Conservation (phyloP, 2,113 vertebrate genomes). For the Lamprotornis superbus region DNA sequence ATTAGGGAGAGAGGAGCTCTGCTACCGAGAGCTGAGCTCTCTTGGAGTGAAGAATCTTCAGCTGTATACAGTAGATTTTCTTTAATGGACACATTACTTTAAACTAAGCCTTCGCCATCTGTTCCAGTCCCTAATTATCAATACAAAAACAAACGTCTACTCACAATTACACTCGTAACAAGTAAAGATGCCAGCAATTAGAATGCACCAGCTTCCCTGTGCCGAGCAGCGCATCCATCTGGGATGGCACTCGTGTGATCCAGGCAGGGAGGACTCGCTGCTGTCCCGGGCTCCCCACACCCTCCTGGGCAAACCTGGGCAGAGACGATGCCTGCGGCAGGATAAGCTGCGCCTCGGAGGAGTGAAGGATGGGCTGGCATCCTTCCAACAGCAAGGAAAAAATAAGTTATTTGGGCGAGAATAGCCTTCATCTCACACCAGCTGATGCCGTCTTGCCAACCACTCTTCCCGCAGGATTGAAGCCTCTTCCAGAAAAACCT, state of each 20-base stretch:
- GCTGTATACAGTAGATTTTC: conserved; percentile 74
- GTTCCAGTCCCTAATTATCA: conserved; percentile 79
- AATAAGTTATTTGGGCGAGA: not conserved
- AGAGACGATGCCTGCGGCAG: accelerated
- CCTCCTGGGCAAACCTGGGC: not conserved
- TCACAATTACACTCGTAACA: conserved; percentile 76
- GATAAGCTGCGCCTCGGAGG: not conserved
- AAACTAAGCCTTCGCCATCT: conserved; percentile 76
- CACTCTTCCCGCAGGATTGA: not conserved
- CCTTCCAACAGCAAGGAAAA: not conserved
- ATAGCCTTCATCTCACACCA: not conserved
- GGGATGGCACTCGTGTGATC: not conserved
- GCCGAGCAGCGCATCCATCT: conserved; percentile 52
- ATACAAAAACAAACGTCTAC: conserved; percentile 77
- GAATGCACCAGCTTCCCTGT: conserved; percentile 64
- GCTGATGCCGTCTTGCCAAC: not conserved
- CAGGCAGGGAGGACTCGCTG: not conserved
- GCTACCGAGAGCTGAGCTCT: not conserved
- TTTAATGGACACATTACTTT: conserved; percentile 77
- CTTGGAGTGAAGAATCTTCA: conserved; percentile 61
- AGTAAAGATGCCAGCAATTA: conserved; percentile 76
- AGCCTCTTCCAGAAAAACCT: not conserved
- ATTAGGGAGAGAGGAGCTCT: not conserved
- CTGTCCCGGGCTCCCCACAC: not conserved
- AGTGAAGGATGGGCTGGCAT: not conserved